Evolutionary conservation across 2,797 vertebrate species (phyloP).

Genomic region (Bryconaethiops microstoma): DNA sequence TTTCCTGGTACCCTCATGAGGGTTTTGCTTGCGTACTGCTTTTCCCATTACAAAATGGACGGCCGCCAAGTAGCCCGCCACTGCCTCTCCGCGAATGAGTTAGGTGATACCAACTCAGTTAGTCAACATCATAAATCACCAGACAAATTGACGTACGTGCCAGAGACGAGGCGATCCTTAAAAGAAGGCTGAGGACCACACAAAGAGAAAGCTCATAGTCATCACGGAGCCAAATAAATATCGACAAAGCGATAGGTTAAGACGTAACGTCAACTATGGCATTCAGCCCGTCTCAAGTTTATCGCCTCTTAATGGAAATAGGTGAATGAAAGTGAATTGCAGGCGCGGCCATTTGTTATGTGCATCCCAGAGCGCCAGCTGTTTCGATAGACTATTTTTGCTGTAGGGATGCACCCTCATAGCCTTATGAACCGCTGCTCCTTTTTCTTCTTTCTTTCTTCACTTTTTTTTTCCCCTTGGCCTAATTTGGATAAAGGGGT

Average conservation of each 20-base stretch:
- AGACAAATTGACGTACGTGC: slow-evolving; percentile 79
- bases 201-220: slow-evolving; percentile 61
- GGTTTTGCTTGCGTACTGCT: slow-evolving; percentile 75
- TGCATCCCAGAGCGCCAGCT: slow-evolving; percentile 7
- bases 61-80: slow-evolving; percentile 73
- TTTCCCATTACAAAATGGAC: slow-evolving; percentile 79
- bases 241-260: slow-evolving; percentile 73
- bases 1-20: slow-evolving; percentile 81
- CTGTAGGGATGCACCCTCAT: slow-evolving; percentile 23
- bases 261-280: slow-evolving; percentile 58
- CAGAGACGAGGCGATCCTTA: slow-evolving; percentile 73
- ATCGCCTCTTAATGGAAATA: slow-evolving; percentile 51
- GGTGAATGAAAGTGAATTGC: slow-evolving; percentile 40
- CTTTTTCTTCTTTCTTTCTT: slow-evolving; percentile 1
- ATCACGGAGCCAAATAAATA: slow-evolving; percentile 66
- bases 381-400: slow-evolving; percentile 17
- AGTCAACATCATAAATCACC: slow-evolving; percentile 81
- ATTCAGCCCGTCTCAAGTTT: slow-evolving; percentile 48
- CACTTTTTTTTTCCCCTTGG: slow-evolving; percentile 7
- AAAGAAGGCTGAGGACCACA: slow-evolving; percentile 66
- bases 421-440: slow-evolving; percentile 19
- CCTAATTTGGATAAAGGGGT: slow-evolving; percentile 38
- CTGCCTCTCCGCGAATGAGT: slow-evolving; percentile 73
- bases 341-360: slow-evolving; percentile 36
- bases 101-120: slow-evolving; percentile 77